Evolutionary conservation across 1,140 invertebrate genomes (phyloP).

Genomic region (Danaus melanippus): DNA sequence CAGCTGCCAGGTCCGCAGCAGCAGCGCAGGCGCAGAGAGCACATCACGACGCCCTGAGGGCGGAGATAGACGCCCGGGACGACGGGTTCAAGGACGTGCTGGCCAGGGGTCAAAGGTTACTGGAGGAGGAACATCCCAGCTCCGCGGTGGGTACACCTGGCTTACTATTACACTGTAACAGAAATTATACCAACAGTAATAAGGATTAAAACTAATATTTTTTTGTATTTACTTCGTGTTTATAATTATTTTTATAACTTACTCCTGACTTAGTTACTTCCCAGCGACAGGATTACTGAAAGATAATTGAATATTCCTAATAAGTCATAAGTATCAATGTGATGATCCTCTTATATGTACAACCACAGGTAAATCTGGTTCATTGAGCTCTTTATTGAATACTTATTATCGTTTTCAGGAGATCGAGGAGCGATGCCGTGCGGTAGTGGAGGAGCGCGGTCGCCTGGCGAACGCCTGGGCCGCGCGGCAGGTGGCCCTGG

Average conservation of each 20-base stretch:
- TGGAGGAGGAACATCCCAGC: conserved; percentile 82
- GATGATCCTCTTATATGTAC: too few relatives aligned
- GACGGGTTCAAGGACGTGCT: conserved; percentile 86
- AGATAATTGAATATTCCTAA: too few relatives aligned
- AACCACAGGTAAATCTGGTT: conserved; percentile 5
- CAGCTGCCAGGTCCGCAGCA: conserved; percentile 88
- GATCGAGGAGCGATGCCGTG: conserved; percentile 84
- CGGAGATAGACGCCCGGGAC: conserved; percentile 95
- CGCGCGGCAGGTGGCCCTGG: conserved; percentile 89
- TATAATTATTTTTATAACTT: too few relatives aligned
- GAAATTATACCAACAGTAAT: too few relatives aligned
- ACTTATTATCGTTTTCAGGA: conserved; percentile 64
- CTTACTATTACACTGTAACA: background rate
- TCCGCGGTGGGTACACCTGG: background rate
- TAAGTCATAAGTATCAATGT: too few relatives aligned
- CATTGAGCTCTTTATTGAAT: background rate
- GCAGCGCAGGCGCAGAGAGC: conserved; percentile 89
- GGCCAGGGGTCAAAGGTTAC: conserved; percentile 86
- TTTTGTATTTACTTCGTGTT: too few relatives aligned
- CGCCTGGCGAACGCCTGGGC: conserved; percentile 90
- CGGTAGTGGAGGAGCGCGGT: conserved; percentile 84
- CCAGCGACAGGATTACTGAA: too few relatives aligned
- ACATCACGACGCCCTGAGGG: conserved; percentile 92
- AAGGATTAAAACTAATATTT: too few relatives aligned
- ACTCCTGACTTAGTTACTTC: too few relatives aligned